Evolutionary conservation across 2,113 vertebrate species (phyloP).

Genomic region (Ahaetulla prasina): DNA sequence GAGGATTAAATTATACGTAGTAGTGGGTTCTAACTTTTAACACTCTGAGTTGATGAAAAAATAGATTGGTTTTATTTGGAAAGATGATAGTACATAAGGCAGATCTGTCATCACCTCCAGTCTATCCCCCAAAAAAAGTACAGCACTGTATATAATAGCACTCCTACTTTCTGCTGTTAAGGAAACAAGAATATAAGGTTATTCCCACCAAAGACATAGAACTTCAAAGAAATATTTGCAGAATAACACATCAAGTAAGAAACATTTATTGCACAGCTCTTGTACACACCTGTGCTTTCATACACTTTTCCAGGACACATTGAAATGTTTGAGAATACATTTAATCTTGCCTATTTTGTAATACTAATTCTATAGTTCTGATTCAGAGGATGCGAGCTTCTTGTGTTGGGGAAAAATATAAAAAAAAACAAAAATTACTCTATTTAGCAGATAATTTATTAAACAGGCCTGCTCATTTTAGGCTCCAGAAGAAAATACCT

Average conservation of each 20-base stretch:
- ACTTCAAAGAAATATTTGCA: neutral
- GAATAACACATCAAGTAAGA: neutral
- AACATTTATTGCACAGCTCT: neutral
- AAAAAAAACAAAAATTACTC: neutral
- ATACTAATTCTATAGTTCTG: accelerated
- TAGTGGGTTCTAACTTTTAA: neutral
- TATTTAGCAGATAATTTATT: neutral
- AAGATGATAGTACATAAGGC: neutral
- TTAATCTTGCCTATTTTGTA: neutral
- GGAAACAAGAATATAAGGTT: neutral
- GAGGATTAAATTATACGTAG: neutral
- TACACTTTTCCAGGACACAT: neutral
- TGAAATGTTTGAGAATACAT: neutral
- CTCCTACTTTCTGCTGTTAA: neutral
- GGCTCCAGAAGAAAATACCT: constrained; percentile 43
- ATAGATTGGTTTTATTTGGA: neutral
- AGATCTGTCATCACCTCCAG: neutral
- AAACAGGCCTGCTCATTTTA: constrained; percentile 5
- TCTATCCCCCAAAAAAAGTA: too few species aligned
- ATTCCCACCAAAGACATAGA: neutral
- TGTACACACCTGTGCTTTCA: neutral
- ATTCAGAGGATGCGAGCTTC: accelerated
- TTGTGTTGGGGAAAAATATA: neutral
- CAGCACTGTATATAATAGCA: neutral
- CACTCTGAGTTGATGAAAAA: neutral